These are phyloP conservation scores for Astyanax mexicanus DNA, from an alignment of 2,797 vertebrate genomes.

Conservation along the genomic window DNA sequence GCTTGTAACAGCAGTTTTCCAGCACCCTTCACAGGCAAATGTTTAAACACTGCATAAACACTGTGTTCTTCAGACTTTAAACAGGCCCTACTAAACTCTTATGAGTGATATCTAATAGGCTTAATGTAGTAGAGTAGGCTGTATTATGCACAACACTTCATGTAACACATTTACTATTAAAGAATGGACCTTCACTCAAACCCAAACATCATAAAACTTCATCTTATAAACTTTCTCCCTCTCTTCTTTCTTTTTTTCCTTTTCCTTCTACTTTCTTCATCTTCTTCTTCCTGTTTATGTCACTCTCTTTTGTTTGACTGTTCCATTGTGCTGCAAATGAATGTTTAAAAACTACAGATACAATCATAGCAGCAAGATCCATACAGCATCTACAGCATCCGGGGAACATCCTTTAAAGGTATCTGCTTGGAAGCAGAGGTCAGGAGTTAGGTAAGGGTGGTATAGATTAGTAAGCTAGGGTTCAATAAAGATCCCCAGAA, in stretches of 20 bases:
- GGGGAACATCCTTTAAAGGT: neutral
- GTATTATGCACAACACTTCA: neutral
- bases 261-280: neutral
- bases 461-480: neutral
- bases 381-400: conserved; percentile 5
- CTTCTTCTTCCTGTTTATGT: neutral
- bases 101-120: neutral
- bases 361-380: neutral
- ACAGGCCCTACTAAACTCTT: neutral
- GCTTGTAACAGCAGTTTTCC: neutral
- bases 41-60: conserved; percentile 22
- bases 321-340: neutral
- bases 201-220: neutral
- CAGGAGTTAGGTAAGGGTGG: too few species aligned
- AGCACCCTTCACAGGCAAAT: neutral
- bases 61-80: conserved; percentile 6
- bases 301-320: neutral
- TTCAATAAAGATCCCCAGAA: neutral
- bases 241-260: neutral
- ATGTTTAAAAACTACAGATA: neutral
- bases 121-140: neutral
- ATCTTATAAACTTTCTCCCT: neutral
- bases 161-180: neutral
- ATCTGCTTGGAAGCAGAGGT: neutral
- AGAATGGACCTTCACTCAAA: neutral